These are phyloP conservation scores for Gallinago jamesoni DNA, from an alignment of 2,113 vertebrate species.

Conservation along the genomic window DNA sequence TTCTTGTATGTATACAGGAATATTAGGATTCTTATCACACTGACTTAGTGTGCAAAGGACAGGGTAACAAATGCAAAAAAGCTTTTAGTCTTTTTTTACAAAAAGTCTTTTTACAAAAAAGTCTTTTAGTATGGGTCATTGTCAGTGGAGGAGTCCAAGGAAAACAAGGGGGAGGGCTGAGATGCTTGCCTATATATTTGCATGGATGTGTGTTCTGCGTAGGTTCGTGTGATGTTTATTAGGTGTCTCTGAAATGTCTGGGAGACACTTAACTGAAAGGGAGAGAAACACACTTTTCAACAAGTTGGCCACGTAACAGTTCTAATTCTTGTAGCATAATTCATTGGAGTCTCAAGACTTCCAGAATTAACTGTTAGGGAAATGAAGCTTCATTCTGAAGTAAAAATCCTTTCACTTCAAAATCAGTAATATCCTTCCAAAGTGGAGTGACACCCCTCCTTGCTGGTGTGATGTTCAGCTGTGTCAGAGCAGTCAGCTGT, in stretches of 20 bases:
- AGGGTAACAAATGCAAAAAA: not conserved
- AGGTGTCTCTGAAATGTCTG: not conserved
- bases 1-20: not conserved
- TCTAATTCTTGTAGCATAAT: not conserved
- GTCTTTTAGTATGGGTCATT: not conserved
- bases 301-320: not conserved
- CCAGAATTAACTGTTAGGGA: not conserved
- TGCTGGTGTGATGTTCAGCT: not conserved
- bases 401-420: not conserved
- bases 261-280: accelerated
- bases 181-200: accelerated
- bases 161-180: not conserved
- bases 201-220: not conserved
- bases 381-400: not conserved
- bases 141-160: not conserved
- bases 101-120: too few species aligned
- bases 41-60: not conserved
- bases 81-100: not conserved
- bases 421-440: not conserved
- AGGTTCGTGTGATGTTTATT: not conserved
- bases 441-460: not conserved
- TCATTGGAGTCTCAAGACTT: not conserved
- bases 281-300: not conserved
- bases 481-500: not conserved
- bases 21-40: not conserved